Conservation (phyloP, 1,140 invertebrate species). For the Brachionus sp. region DNA sequence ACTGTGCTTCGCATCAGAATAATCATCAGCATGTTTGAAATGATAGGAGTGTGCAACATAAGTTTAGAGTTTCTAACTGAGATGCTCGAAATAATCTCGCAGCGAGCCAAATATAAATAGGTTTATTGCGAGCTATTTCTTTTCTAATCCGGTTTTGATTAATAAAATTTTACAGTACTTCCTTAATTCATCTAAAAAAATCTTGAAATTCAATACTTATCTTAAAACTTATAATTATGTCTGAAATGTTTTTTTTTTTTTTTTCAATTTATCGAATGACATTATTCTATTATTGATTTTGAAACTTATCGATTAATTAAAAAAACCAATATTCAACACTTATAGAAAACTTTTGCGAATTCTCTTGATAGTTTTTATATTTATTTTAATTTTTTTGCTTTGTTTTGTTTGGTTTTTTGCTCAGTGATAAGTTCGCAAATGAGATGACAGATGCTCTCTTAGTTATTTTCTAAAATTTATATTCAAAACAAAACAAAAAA, state of each 20-base stretch:
- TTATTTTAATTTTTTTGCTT: background rate
- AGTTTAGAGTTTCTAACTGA: background rate
- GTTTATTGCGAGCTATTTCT: background rate
- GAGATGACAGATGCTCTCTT: background rate
- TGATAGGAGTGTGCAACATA: background rate
- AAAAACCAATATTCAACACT: constrained; percentile 18
- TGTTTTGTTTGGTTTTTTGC: background rate
- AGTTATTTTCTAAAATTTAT: background rate
- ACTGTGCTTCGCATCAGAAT: background rate
- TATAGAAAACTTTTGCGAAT: background rate
- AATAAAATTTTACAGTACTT: background rate
- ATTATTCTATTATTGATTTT: constrained; percentile 15
- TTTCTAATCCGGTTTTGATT: background rate
- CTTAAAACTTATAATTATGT: constrained; percentile 22
- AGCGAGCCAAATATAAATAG: background rate
- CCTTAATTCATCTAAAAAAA: background rate
- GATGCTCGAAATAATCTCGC: background rate
- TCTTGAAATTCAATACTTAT: constrained; percentile 25
- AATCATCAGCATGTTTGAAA: background rate
- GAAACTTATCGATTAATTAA: constrained; percentile 33
- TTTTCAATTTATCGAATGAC: constrained; percentile 30
- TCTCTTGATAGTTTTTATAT: constrained; percentile 40
- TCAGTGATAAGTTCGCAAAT: background rate
- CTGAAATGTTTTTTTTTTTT: constrained; percentile 6
- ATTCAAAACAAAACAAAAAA: background rate